These are phyloP conservation scores for Tridacna gigas DNA, from an alignment of 2,888 invertebrate species.

Conservation along the genomic window DNA sequence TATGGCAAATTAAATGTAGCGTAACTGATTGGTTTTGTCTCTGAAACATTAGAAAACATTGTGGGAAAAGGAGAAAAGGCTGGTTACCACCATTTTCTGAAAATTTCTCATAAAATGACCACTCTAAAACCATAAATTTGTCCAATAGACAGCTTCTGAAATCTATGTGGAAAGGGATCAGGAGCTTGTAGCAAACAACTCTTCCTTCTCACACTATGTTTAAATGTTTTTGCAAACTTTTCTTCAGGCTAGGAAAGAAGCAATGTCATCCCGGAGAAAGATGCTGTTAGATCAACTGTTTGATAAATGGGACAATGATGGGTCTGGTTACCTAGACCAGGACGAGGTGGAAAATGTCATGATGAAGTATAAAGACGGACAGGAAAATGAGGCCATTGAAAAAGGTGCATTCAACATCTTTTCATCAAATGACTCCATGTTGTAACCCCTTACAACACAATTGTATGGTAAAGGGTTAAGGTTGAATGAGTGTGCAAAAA, in stretches of 20 bases:
- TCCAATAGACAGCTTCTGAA: too few relatives aligned
- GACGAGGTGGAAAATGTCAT: slow-evolving; percentile 82
- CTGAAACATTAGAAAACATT: too few relatives aligned
- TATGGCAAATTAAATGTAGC: too few relatives aligned
- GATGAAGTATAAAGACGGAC: slow-evolving; percentile 84
- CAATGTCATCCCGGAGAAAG: slow-evolving; percentile 80
- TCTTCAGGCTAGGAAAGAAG: slow-evolving; percentile 79
- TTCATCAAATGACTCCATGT: too few relatives aligned
- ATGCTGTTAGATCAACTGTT: slow-evolving; percentile 82
- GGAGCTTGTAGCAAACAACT: background rate
- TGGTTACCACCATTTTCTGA: too few relatives aligned
- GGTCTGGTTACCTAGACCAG: slow-evolving; percentile 82
- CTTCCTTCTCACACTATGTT: background rate
- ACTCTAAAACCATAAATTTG: too few relatives aligned
- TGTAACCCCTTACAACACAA: too few relatives aligned
- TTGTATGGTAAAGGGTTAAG: too few relatives aligned
- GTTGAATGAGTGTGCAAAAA: too few relatives aligned
- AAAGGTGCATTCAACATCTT: slow-evolving; percentile 73
- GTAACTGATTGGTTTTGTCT: too few relatives aligned
- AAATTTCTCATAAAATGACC: too few relatives aligned
- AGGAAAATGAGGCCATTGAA: slow-evolving; percentile 79
- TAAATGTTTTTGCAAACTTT: background rate
- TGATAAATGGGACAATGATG: slow-evolving; percentile 85
- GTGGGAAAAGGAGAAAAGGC: too few relatives aligned
- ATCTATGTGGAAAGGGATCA: background rate